Evolutionary conservation across 1,140 invertebrate species (phyloP), one percentile per base, ranked within the genome.

Genomic region (Aleiodes sp.): DNA sequence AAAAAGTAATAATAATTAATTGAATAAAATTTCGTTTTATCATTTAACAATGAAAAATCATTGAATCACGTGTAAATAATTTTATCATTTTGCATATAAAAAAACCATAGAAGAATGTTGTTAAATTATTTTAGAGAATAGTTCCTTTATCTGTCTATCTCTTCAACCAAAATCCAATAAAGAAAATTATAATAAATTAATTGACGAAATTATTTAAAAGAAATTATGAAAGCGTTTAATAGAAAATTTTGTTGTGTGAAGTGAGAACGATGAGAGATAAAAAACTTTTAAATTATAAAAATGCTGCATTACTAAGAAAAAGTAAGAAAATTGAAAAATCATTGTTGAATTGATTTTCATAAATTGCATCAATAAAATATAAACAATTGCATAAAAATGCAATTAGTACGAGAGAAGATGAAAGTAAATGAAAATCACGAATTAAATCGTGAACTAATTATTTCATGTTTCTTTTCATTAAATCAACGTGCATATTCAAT

Each of bases 91-190:
- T 62, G 66, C 46, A 52, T 46, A 65, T 24, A 56, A 24, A 19
- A 16, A 62, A 65, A 14, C 61, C 41, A 65, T 52, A 35, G 35
- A 61, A 56, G 19, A 61, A 72, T 62, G 43, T 39, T 72, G 68
- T 73, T 71, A 39, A 65, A 71, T 77, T 70, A 68, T 71, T 71
- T 52, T 24, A 26, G 6, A 52, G 46, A 62, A 77, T 76, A 76
- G 77, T 76, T 78, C 73, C 74, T 78, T 69, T 73, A 76, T 70
- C 71, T 77, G 57, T 76, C 70, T 73, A 67, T 73, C 65, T 71
- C 19, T 72, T 52, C 29, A 68, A 73, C 33, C 12, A 57, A 63
- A 33, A 46, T 52, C 24, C 31, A 35, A 21, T 35, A 59, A 37
- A 4, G 12, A 19, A 62, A 14, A 33, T 52, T 8, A 64, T 6